These are phyloP conservation scores for Acleris cristana DNA, from an alignment of 2,888 invertebrate genomes.

Conservation along the genomic window DNA sequence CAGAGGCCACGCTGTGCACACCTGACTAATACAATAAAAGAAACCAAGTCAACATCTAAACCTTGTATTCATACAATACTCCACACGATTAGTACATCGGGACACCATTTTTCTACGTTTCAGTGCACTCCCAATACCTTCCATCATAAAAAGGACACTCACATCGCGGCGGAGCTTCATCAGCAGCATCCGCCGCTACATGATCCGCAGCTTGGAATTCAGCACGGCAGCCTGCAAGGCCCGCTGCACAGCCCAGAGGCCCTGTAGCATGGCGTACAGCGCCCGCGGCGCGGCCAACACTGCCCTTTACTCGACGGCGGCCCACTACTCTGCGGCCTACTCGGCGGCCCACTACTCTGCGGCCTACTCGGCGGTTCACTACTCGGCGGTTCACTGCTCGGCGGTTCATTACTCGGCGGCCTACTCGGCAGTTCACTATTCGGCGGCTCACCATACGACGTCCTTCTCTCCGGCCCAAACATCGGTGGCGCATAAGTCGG, in stretches of 20 bases:
- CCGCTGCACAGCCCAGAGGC: not conserved
- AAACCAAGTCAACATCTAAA: not conserved
- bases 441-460: not conserved
- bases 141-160: no score
- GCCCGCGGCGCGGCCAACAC: no score
- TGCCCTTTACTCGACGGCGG: no score
- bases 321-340: no score
- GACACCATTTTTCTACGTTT: not conserved
- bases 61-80: conserved; percentile 1
- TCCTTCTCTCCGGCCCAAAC: no score
- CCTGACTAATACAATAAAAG: not conserved
- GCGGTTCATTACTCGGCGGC: no score
- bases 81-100: not conserved
- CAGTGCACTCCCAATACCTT: no score
- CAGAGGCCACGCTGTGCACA: no score
- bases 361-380: not conserved
- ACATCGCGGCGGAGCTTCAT: not conserved
- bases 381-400: not conserved
- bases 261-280: no score
- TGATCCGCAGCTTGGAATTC: not conserved
- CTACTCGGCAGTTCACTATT: no score
- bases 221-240: not conserved
- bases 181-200: not conserved
- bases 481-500: no score
- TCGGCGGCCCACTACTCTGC: not conserved